phyloP scores from a whole-genome alignment of 2,888 invertebrate genomes.

The Agrochola lychnidis region DNA sequence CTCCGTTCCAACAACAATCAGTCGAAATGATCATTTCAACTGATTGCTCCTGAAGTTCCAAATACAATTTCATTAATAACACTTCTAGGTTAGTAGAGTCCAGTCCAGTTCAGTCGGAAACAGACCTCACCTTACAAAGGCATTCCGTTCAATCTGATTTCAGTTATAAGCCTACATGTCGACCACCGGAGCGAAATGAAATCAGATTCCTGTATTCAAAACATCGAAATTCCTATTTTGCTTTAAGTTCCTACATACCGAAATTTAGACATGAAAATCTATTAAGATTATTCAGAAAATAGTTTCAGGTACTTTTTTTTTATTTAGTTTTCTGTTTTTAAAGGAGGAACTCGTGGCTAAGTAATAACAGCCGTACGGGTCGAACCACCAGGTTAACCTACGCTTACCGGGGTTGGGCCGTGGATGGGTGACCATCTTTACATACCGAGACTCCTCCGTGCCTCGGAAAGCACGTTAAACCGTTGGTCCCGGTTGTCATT shows the following conservation, averaged over 20 bases:
- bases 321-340: too few species aligned
- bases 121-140: conserved; percentile 31
- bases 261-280: not conserved
- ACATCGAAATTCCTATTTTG: not conserved
- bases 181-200: conserved; percentile 5
- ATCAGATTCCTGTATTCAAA: conserved; percentile 28
- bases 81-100: conserved; percentile 9
- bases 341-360: too few species aligned
- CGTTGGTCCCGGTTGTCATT: too few species aligned
- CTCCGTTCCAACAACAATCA: not conserved
- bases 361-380: too few species aligned
- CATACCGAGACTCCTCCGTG: too few species aligned
- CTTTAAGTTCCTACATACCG: too few species aligned
- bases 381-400: too few species aligned
- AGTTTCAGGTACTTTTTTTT: too few species aligned
- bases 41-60: not conserved
- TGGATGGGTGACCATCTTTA: too few species aligned
- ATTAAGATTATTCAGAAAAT: not conserved
- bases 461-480: too few species aligned
- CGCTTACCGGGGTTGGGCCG: too few species aligned
- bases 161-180: conserved; percentile 36
- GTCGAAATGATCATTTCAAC: not conserved
- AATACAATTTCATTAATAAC: conserved; percentile 33
- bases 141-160: conserved; percentile 43
- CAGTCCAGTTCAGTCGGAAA: conserved; percentile 17